A percentile compares a stretch with the other conserved stretches of the same genome.
Evolutionary conservation across 1,140 invertebrate species (phyloP).

Genomic region (Steinernema feltiae): DNA sequence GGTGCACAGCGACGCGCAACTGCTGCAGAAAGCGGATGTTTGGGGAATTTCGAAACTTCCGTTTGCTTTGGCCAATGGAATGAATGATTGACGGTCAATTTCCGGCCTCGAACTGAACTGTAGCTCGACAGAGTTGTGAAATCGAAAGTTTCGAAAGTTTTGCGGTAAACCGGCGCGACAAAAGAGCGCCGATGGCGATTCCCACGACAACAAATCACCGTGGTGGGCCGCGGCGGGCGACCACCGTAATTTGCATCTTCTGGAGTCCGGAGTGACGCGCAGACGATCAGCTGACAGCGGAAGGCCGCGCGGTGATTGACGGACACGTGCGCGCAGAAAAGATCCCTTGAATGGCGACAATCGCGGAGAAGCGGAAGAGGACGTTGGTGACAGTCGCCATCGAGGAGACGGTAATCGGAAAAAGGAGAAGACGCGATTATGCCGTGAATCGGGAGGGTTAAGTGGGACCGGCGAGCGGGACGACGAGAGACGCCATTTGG

Average conservation of each 20-base stretch:
- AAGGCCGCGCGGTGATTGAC: conserved; percentile 10
- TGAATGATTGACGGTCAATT: too few relatives aligned
- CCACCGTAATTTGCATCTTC: background rate
- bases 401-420: background rate
- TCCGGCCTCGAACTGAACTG: background rate
- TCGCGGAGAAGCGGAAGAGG: background rate
- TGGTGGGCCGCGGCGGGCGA: background rate
- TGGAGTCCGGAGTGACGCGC: background rate
- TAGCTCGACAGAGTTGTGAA: background rate
- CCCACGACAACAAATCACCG: conserved; percentile 5
- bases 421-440: background rate
- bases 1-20: too few relatives aligned
- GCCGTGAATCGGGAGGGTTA: background rate
- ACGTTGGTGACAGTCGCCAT: background rate
- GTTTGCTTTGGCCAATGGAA: background rate
- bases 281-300: conserved; percentile 12
- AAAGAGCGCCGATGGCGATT: background rate
- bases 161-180: background rate
- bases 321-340: conserved; percentile 4
- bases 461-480: background rate
- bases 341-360: background rate
- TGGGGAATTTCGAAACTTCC: background rate
- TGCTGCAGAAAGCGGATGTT: background rate
- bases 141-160: background rate
- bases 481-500: background rate